Conservation (phyloP, 2,888 invertebrate species). For the Aphidius colemani region DNA sequence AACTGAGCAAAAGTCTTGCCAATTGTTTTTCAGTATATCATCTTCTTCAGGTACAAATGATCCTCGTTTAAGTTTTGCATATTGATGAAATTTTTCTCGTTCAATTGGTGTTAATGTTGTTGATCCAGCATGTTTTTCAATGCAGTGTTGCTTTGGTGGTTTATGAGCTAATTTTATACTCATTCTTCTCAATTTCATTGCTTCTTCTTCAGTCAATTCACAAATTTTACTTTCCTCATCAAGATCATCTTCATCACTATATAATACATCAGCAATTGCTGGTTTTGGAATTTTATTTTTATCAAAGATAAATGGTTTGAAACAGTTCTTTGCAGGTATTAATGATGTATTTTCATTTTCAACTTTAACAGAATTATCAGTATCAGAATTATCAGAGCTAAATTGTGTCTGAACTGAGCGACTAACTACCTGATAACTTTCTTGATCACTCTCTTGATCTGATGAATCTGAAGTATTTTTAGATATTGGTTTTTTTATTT, state of each 20-base stretch:
- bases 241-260: not conserved
- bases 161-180: constrained; percentile 29
- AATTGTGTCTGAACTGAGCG: too few species aligned
- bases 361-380: too few species aligned
- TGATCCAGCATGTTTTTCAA: constrained; percentile 43
- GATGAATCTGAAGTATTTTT: too few species aligned
- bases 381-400: too few species aligned
- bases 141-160: constrained; percentile 43
- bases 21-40: constrained; percentile 39
- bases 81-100: constrained; percentile 32
- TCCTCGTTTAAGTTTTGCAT: constrained; percentile 37
- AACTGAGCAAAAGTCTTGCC: constrained; percentile 47
- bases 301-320: not conserved
- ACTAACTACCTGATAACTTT: too few species aligned
- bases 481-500: too few species aligned
- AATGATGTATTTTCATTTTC: not conserved
- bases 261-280: not conserved
- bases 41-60: constrained; percentile 39
- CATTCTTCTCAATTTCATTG: not conserved
- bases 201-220: not conserved
- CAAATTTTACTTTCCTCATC: not conserved
- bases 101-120: constrained; percentile 33
- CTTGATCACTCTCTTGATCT: too few species aligned
- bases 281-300: too few species aligned
- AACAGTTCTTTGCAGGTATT: not conserved